phyloP scores from a whole-genome alignment of 2,113 vertebrate species.

The Pelusios castaneus region DNA sequence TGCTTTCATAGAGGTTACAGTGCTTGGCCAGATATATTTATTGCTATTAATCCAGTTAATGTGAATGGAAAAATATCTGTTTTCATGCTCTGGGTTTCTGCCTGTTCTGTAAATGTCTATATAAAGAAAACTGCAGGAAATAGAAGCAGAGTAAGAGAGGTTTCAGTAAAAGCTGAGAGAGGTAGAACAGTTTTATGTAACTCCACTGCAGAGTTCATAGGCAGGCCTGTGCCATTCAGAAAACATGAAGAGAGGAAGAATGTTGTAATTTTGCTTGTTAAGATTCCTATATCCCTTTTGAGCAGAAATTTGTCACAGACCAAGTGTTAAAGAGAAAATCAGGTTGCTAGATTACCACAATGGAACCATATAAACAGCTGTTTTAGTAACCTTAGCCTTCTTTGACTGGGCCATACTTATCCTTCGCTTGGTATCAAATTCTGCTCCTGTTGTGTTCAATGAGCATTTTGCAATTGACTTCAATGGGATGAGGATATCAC shows the following conservation, averaged over 20 bases:
- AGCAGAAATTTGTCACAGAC: not conserved
- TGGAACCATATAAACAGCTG: not conserved
- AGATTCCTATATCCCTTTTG: not conserved
- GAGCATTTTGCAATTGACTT: not conserved
- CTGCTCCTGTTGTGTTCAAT: fast-evolving
- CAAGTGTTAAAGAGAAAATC: not conserved
- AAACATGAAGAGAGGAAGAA: not conserved
- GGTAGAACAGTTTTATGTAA: not conserved
- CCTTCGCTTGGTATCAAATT: not conserved
- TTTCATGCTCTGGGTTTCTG: not conserved
- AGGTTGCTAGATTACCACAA: not conserved
- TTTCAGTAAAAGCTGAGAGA: not conserved
- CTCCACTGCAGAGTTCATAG: not conserved
- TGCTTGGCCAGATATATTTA: not conserved
- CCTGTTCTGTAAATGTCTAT: not conserved
- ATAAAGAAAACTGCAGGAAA: not conserved
- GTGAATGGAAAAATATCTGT: not conserved
- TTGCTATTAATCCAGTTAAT: not conserved
- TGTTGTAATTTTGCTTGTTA: not conserved
- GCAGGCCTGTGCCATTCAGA: not conserved
- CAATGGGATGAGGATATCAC: not conserved
- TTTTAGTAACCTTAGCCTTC: not conserved
- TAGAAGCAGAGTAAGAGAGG: not conserved
- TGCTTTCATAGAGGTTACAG: not conserved
- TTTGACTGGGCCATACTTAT: not conserved